Conservation (phyloP, 2,797 vertebrate genomes). For the Alexandromys oeconomus region DNA sequence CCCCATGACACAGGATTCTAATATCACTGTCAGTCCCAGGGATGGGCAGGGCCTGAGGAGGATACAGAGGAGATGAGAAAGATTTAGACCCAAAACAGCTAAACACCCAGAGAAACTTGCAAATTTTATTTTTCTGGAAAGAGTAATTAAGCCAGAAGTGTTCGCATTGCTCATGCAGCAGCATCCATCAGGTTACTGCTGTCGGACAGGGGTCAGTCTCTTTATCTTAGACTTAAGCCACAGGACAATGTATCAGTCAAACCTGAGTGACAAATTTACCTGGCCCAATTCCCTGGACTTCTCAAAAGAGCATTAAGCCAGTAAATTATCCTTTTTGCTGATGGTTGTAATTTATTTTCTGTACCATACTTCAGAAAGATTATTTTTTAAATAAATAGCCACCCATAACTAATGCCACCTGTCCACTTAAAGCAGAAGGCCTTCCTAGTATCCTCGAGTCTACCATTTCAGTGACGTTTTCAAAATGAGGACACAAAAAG, state of each 20-base stretch:
- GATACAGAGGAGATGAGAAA: background rate
- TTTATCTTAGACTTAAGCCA: background rate
- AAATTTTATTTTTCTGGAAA: background rate
- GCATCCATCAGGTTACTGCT: background rate
- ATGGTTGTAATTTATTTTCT: conserved; percentile 63
- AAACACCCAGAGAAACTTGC: background rate
- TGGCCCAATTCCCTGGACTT: conserved; percentile 11
- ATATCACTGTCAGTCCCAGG: background rate
- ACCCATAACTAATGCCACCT: background rate
- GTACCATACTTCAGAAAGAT: conserved; percentile 39
- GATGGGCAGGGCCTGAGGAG: fast-evolving
- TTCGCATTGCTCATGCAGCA: background rate
- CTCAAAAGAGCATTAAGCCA: conserved; percentile 15
- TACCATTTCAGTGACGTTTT: background rate
- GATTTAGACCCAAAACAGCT: background rate
- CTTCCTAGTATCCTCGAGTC: background rate
- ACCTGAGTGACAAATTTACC: background rate
- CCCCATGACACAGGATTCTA: background rate
- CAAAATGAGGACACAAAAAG: background rate
- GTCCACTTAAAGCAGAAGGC: background rate
- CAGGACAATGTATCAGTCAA: background rate
- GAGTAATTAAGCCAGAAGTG: background rate
- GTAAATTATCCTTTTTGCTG: background rate
- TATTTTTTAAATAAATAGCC: conserved; percentile 61
- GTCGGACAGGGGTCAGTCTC: background rate